Evolutionary conservation across 2,888 invertebrate genomes (phyloP).

Genomic region (Agrotis exclamationis): DNA sequence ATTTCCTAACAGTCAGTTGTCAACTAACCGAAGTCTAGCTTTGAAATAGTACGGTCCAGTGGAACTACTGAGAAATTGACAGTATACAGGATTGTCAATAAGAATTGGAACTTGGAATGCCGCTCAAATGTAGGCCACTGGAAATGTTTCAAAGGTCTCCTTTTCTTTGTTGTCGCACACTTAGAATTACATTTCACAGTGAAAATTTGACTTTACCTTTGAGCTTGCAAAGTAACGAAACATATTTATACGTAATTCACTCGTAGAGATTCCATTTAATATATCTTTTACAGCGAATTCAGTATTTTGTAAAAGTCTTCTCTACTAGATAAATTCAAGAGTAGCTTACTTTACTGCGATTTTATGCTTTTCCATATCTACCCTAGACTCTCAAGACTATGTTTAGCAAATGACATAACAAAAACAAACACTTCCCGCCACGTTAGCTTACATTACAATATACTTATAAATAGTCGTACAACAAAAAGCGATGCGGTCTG

Average conservation of each 20-base stretch:
- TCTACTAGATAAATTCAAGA: background rate
- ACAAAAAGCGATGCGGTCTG: conserved; percentile 60
- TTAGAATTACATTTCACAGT: background rate
- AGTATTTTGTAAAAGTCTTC: background rate
- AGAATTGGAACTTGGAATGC: background rate
- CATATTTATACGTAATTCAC: background rate
- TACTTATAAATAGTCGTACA: conserved; percentile 51
- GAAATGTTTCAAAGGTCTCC: conserved; percentile 4
- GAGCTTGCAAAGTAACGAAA: background rate
- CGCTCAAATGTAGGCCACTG: background rate
- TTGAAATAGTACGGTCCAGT: conserved; percentile 32
- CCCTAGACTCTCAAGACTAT: conserved; percentile 10
- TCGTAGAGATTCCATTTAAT: background rate
- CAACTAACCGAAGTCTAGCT: conserved; percentile 4
- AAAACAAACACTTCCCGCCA: conserved; percentile 43
- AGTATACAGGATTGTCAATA: conserved; percentile 13
- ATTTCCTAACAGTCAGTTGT: conserved; percentile 27
- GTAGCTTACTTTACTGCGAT: background rate
- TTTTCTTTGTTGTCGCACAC: background rate
- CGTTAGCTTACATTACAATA: conserved; percentile 54
- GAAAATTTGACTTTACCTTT: background rate
- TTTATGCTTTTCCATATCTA: background rate
- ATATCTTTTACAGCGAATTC: background rate
- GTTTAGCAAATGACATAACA: conserved; percentile 32
- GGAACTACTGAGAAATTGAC: conserved; percentile 24